These are phyloP conservation scores for Oreochromis spilurus DNA, from an alignment of 2,113 vertebrate species.

Conservation along the genomic window DNA sequence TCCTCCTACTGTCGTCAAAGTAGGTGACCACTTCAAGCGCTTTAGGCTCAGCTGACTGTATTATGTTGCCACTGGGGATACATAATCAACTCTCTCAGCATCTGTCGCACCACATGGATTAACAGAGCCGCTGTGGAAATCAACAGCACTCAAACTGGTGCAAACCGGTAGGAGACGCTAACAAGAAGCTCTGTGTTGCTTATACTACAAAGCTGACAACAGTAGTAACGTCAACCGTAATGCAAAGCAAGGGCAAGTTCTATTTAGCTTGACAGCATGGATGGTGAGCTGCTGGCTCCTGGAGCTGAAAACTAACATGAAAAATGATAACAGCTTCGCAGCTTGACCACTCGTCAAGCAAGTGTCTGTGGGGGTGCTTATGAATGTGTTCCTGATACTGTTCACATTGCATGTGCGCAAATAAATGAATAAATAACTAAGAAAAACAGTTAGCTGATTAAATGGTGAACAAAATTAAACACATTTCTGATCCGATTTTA, in stretches of 20 bases:
- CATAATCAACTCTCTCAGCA: slow-evolving; percentile 45
- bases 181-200: background rate
- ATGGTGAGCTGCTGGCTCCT: background rate
- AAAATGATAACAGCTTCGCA: background rate
- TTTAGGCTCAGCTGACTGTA: slow-evolving; percentile 10
- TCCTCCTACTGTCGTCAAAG: slow-evolving; percentile 1
- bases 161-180: background rate
- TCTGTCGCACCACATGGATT: slow-evolving; percentile 45
- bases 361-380: background rate
- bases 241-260: background rate
- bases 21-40: slow-evolving; percentile 27
- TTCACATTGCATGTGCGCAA: background rate
- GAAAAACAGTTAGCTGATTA: background rate
- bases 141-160: slow-evolving; percentile 5
- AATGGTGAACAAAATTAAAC: background rate
- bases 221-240: background rate
- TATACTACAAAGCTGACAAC: background rate
- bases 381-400: background rate
- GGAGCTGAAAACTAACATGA: background rate
- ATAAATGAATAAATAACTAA: background rate
- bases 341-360: background rate
- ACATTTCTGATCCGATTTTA: background rate
- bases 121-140: slow-evolving; percentile 13
- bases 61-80: slow-evolving; percentile 25
- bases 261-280: background rate